Percentiles rank a stretch among this genome's conserved stretches.
phyloP scores from a whole-genome alignment of 37 sponge, comb jelly and placozoan genomes.

The Oopsacas minuta region DNA sequence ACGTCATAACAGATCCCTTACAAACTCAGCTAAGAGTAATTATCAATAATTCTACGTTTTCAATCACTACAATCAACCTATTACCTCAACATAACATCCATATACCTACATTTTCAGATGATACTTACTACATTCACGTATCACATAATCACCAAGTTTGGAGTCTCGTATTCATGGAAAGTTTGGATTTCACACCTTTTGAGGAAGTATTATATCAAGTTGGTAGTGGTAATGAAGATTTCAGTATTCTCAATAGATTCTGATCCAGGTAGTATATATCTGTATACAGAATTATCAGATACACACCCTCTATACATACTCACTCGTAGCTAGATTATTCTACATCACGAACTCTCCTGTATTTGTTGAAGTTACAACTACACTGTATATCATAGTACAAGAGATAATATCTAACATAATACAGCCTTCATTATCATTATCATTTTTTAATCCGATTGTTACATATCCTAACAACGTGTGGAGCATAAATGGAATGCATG shows the following conservation, averaged over 20 bases:
- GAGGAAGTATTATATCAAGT: background rate
- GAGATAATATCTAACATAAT: background rate
- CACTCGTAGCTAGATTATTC: background rate
- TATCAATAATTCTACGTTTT: background rate
- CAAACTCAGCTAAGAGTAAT: background rate
- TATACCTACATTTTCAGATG: background rate
- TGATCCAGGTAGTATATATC: background rate
- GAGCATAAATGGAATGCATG: background rate
- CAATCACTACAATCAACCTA: background rate
- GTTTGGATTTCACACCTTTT: background rate
- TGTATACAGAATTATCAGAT: background rate
- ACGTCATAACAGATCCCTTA: background rate
- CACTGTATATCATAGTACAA: background rate
- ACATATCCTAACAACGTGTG: background rate
- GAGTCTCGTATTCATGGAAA: background rate
- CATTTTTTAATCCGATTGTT: background rate
- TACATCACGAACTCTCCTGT: background rate
- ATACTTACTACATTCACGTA: background rate
- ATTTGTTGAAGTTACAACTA: background rate
- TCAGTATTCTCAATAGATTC: background rate
- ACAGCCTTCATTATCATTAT: background rate
- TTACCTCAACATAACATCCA: background rate
- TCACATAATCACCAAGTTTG: background rate
- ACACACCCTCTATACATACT: background rate
- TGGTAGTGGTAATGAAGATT: background rate